Base-by-base conservation (phyloP, 1,140 invertebrate species). In the Drosophila orosa region DNA sequence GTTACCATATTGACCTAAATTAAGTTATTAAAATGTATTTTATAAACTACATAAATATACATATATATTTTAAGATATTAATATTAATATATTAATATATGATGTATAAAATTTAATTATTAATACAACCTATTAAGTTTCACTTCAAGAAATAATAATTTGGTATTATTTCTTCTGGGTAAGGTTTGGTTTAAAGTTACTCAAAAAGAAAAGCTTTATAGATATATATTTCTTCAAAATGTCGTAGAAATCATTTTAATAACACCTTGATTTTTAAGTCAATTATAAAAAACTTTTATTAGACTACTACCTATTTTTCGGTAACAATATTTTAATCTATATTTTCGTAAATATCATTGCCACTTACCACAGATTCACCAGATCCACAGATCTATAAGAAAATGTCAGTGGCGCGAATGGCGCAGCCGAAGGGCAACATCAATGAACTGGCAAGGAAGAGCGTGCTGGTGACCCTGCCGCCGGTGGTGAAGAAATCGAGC, bases 401-500 rank as follows among this genome's bases (percentile, higher is more conserved):
- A 15, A 78, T 86, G 83, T 82, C 79, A 29, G 7, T 48, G 24
- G 54, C 40, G 40, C 66, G 52, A 25, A 65, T 29, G 31, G 56
- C 48, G n/a, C 22, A 45, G 22, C 22, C 56, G 3, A 77, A 77
- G 5, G 63, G 48, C 10, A 37, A 39, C 22, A 15, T 33, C 44
- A 40, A 48, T 1, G 80, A 87, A 4, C 8, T 47, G 15, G 15
- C 55, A 22, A 80, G 75, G n/a, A 77, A 57, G 17, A 60, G 65
- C 13, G 33, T 68, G 15, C 50, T 80, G n/a, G 58, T 77, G 4
- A 7, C 63, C 5, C 17, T 80, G 24, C 83, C 83, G 4, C 63
- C 80, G 0, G 24, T 80, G 12, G 60, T 80, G 1, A 90, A 86
- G 40, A 90, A 86, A 35, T 72, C 78, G 0, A 90, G 78, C 69